Evolutionary conservation across 2,888 invertebrate species (phyloP).

Genomic region (Athalia circularis): DNA sequence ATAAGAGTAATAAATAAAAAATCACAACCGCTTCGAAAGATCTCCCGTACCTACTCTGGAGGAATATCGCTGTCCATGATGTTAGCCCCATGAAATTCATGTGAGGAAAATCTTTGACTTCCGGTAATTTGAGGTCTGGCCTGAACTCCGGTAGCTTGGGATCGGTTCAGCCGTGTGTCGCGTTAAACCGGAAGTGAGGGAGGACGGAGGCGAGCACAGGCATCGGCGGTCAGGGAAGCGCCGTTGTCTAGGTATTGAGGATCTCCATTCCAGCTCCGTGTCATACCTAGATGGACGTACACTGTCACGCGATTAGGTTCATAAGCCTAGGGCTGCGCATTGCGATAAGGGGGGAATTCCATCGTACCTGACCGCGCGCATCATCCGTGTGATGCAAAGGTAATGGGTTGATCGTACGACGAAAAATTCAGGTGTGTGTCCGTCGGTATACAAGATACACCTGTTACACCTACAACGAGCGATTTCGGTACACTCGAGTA

Average conservation of each 20-base stretch:
- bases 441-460: no score
- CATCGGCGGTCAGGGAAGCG: not conserved
- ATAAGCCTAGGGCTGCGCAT: not conserved
- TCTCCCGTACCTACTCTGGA: no score
- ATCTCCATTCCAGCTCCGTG: not conserved
- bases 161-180: slow-evolving; percentile 1
- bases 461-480: no score
- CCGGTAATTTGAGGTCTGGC: slow-evolving; percentile 32
- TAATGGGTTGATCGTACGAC: no score
- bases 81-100: not conserved
- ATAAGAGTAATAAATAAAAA: not conserved
- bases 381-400: not conserved
- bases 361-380: not conserved
- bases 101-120: slow-evolving; percentile 17
- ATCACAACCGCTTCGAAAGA: no score
- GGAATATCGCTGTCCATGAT: not conserved
- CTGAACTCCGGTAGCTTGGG: slow-evolving; percentile 14
- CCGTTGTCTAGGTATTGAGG: not conserved
- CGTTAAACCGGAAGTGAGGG: slow-evolving; percentile 43
- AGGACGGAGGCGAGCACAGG: slow-evolving; percentile 5
- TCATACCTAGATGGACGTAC: not conserved
- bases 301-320: no score
- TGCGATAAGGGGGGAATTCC: slow-evolving; percentile 7
- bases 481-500: not conserved
- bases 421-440: no score